Conservation (phyloP, 2,888 invertebrate species). For the Drosophila neotestacea region DNA sequence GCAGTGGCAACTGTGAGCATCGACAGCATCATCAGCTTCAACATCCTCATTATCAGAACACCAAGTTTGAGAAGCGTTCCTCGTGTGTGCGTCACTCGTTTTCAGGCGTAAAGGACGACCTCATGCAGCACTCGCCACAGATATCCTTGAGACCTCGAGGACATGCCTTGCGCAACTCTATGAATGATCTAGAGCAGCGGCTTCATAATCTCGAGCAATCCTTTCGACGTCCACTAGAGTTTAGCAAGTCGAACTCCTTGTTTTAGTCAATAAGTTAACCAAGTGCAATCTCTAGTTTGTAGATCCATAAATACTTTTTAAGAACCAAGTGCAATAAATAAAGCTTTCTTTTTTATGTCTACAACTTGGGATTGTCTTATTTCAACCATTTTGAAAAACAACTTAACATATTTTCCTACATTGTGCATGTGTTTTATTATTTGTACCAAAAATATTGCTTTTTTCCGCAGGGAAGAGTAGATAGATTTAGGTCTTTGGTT, state of each 20-base stretch:
- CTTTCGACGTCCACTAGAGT: slow-evolving; percentile 83
- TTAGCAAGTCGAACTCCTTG: slow-evolving; percentile 81
- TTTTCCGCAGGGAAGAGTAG: no score
- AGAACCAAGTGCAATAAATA: slow-evolving; percentile 73
- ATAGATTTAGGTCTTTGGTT: no score
- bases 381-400: slow-evolving; percentile 58
- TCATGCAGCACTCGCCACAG: slow-evolving; percentile 84
- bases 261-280: slow-evolving; percentile 62
- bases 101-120: slow-evolving; percentile 85
- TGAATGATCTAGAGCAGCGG: slow-evolving; percentile 85
- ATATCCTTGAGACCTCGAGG: slow-evolving; percentile 83
- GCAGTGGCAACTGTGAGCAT: slow-evolving; percentile 71
- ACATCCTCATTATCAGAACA: slow-evolving; percentile 81
- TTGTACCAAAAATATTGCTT: no score
- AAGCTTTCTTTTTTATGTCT: slow-evolving; percentile 32
- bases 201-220: slow-evolving; percentile 85
- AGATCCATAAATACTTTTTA: slow-evolving; percentile 40
- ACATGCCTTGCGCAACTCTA: slow-evolving; percentile 84
- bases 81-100: slow-evolving; percentile 84
- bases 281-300: slow-evolving; percentile 64
- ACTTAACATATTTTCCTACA: no score
- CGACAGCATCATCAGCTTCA: slow-evolving; percentile 69
- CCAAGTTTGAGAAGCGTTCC: slow-evolving; percentile 82
- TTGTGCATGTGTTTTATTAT: no score
- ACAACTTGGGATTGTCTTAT: slow-evolving; percentile 83